Percentiles rank a stretch among this genome's conserved stretches.
These are phyloP conservation scores for Micromesistius poutassou DNA, from an alignment of 2,797 vertebrate genomes.

Conservation along the genomic window DNA sequence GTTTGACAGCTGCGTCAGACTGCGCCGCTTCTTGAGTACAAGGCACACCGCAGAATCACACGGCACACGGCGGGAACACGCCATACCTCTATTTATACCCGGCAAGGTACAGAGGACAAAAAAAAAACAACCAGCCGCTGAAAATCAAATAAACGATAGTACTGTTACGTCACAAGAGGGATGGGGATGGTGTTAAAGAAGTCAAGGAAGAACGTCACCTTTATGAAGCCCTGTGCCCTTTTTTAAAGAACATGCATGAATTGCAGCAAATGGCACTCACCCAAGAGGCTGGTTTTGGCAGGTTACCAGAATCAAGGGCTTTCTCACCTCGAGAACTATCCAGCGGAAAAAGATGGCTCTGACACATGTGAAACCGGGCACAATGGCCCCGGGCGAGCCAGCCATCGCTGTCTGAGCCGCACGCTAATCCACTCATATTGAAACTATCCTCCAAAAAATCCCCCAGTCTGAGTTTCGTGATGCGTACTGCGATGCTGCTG, in stretches of 20 bases:
- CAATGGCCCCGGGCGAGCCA: conserved; percentile 17
- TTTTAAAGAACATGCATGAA: not conserved
- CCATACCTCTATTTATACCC: not conserved
- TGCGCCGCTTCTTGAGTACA: not conserved
- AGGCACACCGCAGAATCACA: not conserved
- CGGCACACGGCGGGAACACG: not conserved
- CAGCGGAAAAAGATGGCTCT: conserved; percentile 20
- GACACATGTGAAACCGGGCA: conserved; percentile 17
- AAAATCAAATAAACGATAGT: not conserved
- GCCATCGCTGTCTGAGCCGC: conserved; percentile 25
- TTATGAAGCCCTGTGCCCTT: not conserved
- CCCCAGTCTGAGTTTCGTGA: not conserved
- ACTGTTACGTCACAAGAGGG: not conserved
- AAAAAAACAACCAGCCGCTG: not conserved
- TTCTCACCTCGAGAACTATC: conserved; percentile 31
- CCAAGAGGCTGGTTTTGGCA: not conserved
- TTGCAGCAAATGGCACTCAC: not conserved
- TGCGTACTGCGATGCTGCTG: not conserved
- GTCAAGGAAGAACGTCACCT: not conserved
- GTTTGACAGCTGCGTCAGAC: not conserved
- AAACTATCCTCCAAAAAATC: conserved; percentile 14
- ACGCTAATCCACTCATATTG: conserved; percentile 24
- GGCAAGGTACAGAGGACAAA: not conserved
- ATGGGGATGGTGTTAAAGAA: not conserved
- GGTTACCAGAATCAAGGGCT: conserved; percentile 23